Conservation (phyloP, 2,113 vertebrate species). For the Pipra filicauda region DNA sequence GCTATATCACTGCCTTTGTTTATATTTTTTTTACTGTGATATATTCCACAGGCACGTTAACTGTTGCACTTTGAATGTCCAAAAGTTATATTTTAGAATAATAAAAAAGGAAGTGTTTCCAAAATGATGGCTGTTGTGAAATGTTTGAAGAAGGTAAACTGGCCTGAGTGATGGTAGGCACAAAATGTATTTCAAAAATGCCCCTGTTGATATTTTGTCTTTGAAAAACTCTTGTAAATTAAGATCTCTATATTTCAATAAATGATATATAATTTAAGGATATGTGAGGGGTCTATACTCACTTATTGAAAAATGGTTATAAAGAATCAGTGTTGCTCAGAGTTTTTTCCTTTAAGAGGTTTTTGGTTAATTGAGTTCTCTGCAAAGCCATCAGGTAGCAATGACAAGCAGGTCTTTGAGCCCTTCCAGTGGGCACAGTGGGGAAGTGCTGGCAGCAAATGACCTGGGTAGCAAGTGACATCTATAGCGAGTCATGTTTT, state of each 20-base stretch:
- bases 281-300: conserved; percentile 50
- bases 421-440: background rate
- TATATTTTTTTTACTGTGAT: conserved; percentile 88
- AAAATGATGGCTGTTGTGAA: conserved; percentile 76
- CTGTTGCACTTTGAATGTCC: conserved; percentile 96
- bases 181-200: conserved; percentile 76
- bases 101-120: conserved; percentile 78
- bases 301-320: conserved; percentile 36
- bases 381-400: background rate
- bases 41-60: conserved; percentile 87
- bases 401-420: background rate
- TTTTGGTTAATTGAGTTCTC: background rate
- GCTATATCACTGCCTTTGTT: conserved; percentile 95
- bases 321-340: background rate
- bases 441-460: background rate
- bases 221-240: conserved; percentile 75
- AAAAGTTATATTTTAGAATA: conserved; percentile 87
- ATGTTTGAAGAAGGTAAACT: conserved; percentile 72
- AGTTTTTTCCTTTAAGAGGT: background rate
- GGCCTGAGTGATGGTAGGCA: conserved; percentile 39
- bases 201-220: conserved; percentile 70
- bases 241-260: conserved; percentile 85
- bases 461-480: background rate
- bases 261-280: conserved; percentile 81
- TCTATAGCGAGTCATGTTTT: background rate